Evolutionary conservation across 2,113 vertebrate species (phyloP), one percentile per base, ranked within the genome.

Genomic region (Gymnocephalus cernua): DNA sequence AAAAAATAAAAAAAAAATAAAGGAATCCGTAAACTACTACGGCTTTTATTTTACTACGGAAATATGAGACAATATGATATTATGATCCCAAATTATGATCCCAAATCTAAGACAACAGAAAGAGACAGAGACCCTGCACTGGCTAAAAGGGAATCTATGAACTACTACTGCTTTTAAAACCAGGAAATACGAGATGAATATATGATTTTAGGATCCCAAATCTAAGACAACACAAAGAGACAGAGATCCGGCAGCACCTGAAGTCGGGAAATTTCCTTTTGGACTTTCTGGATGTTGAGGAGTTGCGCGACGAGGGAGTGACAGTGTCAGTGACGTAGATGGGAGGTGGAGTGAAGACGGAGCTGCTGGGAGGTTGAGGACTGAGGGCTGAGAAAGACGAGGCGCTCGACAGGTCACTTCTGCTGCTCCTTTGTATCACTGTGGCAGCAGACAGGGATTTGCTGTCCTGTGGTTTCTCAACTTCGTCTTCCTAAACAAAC

Each of bases 261-360:
- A 98, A 96, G 93, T 97, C 95, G 19, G 96, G 96, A 91, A 98
- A 97, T 92, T 95, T 95, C 86, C 92, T 96, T 91, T 95, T 98
- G 27, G 95, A 95, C 74, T 95, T 97, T 51, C 94, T 95, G 70
- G 94, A 88, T 0, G 86, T 35, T 1, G 95, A 91, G 84, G 92
- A 94, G 87, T 96, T 96, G 90, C 94, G 94, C 27, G 84, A 86
- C 0, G 91, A 90, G 19, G 88, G 80, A 15, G 68, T 73, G 70
- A 70, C 51, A 0, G 44, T 45, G 74, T 91, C 79, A 0, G 15
- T 76, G 89, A 94, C 92, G 88, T 77, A 94, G 91, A 92, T 92
- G 41, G 94, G 94, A 50, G 96, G 89, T 23, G 96, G 89, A 25
- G 90, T 96, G 77, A 91, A 92, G 77, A 94, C 70, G 15, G 93